Evolutionary conservation across 1,140 invertebrate species (phyloP).

Genomic region (Papilio aristodemus): DNA sequence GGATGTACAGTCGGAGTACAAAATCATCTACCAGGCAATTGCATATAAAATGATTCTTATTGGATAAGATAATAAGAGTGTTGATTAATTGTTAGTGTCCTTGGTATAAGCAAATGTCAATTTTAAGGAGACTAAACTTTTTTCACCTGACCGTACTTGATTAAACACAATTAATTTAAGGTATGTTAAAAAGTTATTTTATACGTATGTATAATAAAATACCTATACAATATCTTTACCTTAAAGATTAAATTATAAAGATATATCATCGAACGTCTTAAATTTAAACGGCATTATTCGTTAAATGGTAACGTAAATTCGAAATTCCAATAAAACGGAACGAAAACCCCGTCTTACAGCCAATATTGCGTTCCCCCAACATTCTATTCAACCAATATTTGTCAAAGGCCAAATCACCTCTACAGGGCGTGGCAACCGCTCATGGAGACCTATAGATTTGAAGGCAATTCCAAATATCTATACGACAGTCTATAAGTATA

Average conservation of each 20-base stretch:
- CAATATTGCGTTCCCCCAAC: slow-evolving; percentile 49
- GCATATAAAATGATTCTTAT: too few species aligned
- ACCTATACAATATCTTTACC: background rate
- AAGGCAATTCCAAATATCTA: slow-evolving; percentile 13
- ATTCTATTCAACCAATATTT: slow-evolving; percentile 55
- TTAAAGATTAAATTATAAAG: slow-evolving; percentile 9
- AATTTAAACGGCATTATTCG: slow-evolving; percentile 33
- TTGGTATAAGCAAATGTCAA: too few species aligned
- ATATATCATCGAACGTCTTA: slow-evolving; percentile 25
- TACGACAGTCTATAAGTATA: slow-evolving; percentile 12
- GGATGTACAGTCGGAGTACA: too few species aligned
- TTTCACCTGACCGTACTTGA: too few species aligned
- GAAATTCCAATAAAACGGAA: slow-evolving; percentile 48
- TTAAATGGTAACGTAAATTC: slow-evolving; percentile 36
- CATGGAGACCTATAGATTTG: slow-evolving; percentile 25
- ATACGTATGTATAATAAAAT: too few species aligned
- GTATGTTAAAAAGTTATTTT: too few species aligned
- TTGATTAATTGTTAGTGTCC: too few species aligned
- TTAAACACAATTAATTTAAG: too few species aligned
- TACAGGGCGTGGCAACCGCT: slow-evolving; percentile 33
- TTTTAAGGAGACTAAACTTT: too few species aligned
- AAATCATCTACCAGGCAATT: too few species aligned
- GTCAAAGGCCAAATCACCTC: slow-evolving; percentile 53
- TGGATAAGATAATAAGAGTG: too few species aligned
- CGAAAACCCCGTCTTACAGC: slow-evolving; percentile 41